Base-by-base conservation (phyloP, 1,140 invertebrate species). In the Dreissena polymorpha region DNA sequence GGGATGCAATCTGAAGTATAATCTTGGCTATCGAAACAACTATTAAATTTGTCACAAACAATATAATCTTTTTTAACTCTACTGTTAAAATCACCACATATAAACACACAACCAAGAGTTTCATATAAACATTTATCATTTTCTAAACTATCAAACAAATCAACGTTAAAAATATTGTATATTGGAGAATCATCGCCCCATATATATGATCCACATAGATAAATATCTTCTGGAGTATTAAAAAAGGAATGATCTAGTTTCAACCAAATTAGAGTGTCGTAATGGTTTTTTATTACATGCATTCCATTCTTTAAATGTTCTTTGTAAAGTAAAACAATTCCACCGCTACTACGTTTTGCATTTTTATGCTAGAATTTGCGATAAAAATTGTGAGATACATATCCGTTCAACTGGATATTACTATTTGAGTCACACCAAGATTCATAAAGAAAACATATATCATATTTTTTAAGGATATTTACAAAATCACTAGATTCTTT, bases 301-400 rank as follows among this genome's bases (percentile, higher is more conserved):
- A 64, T 49, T 27, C 60, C 25, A 64, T 76, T 27, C 39, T 64
- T 64, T 29, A 76, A 27, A 13, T 6, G 7, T 57, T 63, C 73
- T 39, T 49, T 76, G 49, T 76, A 64, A 10, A 64, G 65, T 7
- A 76, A 23, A 7, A 39, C 73, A 18, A 76, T 39, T 10, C 57
- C 73, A 16, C 73, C 73, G 49, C 73, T 76, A 64, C 12, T 29
- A 12, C 73, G 63, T 25, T 39, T 16, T 0, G 60, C 55, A 25
- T 39, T 76, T 23, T 63, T 16, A 64, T 76, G 73, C 18, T 76
- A 39, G 49, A 76, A 76, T 27, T 76, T 76, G 21, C 55, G 27
- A 57, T 76, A 76, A 50, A 64, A 63, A 49, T 76, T 76, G 23
- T 76, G 71, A n/a, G 27, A 49, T 25, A 57, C 21, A 73, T 55